These are phyloP conservation scores for Limosa lapponica DNA, from an alignment of 2,797 vertebrate species.

Conservation along the genomic window DNA sequence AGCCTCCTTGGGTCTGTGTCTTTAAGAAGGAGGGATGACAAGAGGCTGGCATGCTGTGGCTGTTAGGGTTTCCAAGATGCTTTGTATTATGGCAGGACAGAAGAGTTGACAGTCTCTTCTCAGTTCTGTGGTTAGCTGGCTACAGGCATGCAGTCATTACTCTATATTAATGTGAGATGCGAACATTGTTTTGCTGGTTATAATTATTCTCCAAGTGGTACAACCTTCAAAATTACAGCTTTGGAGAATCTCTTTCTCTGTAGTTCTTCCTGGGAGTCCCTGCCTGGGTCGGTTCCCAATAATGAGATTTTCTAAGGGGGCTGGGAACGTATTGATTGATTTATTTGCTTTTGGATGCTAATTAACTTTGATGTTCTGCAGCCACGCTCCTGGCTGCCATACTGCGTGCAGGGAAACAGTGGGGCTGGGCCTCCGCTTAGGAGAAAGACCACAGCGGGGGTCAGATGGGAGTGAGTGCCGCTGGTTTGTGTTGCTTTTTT, in stretches of 20 bases:
- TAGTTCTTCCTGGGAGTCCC: conserved; percentile 44
- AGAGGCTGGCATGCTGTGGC: conserved; percentile 19
- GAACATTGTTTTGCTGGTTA: conserved; percentile 72
- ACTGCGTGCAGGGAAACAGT: background rate
- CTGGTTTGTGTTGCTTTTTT: background rate
- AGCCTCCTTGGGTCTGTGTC: background rate
- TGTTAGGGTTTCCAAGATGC: conserved; percentile 63
- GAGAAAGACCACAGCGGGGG: background rate
- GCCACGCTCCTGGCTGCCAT: background rate
- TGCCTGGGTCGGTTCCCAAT: conserved; percentile 27
- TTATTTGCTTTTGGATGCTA: conserved; percentile 25
- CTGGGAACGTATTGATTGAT: conserved; percentile 13
- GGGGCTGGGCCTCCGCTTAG: background rate
- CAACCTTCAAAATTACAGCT: conserved; percentile 57
- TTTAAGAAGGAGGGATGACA: conserved; percentile 63
- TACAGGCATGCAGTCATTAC: conserved; percentile 71
- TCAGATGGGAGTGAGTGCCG: background rate
- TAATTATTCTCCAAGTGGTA: conserved; percentile 28
- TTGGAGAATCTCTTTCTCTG: conserved; percentile 13
- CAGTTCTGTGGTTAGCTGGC: conserved; percentile 70
- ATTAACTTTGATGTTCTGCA: conserved; percentile 28
- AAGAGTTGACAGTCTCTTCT: conserved; percentile 67
- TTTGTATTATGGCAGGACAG: conserved; percentile 54
- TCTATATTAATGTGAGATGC: conserved; percentile 72
- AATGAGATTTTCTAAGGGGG: conserved; percentile 37